Evolutionary conservation across 2,113 vertebrate species (phyloP).

Genomic region (Coracopsis vasa): DNA sequence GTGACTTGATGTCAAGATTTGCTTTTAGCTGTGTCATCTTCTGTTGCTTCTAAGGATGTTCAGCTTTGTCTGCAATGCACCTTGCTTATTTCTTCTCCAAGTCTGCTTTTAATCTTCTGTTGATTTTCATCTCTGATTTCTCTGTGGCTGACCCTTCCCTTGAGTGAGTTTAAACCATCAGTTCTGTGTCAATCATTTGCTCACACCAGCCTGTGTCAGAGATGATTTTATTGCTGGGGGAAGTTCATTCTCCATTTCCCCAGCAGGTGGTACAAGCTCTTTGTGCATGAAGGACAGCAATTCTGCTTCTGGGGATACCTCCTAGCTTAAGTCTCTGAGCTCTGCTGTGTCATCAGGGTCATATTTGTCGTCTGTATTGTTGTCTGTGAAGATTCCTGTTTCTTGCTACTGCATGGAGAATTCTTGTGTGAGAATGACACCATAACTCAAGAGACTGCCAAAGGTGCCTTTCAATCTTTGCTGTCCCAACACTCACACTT

Average conservation of each 20-base stretch:
- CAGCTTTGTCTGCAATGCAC: background rate
- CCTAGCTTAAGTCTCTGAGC: background rate
- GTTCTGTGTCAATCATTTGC: background rate
- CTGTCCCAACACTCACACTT: background rate
- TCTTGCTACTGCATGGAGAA: background rate
- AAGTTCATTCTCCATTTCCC: background rate
- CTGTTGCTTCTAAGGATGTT: background rate
- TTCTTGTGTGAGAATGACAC: background rate
- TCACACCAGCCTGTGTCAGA: background rate
- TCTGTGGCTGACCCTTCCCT: background rate
- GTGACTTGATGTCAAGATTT: background rate
- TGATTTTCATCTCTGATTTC: background rate
- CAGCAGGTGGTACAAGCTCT: conserved; percentile 11
- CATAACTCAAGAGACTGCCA: background rate
- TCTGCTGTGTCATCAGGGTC: background rate
- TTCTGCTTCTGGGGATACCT: background rate
- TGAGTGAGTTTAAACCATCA: background rate
- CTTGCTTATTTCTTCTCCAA: conserved; percentile 6
- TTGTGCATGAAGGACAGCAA: background rate
- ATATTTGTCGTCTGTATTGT: background rate
- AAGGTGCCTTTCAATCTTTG: background rate
- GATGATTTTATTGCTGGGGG: background rate
- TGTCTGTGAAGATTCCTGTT: background rate
- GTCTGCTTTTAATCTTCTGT: background rate
- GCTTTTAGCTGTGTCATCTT: background rate